Conservation (phyloP, 2,113 vertebrate genomes). For the Ceuthmochares aereus region DNA sequence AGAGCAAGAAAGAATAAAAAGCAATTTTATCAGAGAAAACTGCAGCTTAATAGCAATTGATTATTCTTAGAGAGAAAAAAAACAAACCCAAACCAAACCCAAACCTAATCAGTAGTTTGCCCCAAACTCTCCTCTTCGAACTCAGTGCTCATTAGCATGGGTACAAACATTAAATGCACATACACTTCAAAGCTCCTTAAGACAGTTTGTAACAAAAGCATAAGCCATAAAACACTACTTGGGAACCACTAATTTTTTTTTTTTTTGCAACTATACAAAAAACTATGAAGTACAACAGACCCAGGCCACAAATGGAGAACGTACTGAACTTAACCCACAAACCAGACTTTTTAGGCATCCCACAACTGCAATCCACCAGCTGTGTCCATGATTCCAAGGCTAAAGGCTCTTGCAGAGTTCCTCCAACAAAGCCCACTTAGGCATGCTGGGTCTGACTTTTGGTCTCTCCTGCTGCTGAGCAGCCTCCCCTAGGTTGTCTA, state of each 20-base stretch:
- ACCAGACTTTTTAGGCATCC: neutral
- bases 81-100: no score
- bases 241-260: neutral
- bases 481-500: neutral
- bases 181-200: constrained; percentile 3
- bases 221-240: neutral
- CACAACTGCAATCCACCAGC: neutral
- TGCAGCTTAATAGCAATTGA: neutral
- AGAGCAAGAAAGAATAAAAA: neutral
- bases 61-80: neutral
- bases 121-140: neutral
- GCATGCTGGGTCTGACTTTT: neutral
- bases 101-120: neutral
- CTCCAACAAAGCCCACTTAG: neutral
- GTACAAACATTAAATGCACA: neutral
- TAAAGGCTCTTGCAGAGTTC: neutral
- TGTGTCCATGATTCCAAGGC: neutral
- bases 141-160: neutral
- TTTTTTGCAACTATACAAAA: neutral
- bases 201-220: neutral
- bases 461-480: neutral
- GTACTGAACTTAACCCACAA: neutral
- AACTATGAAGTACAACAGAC: neutral
- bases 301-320: neutral
- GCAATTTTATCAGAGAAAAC: neutral